phyloP scores from a whole-genome alignment of 2,797 vertebrate species.

The Gadopsis marmoratus region DNA sequence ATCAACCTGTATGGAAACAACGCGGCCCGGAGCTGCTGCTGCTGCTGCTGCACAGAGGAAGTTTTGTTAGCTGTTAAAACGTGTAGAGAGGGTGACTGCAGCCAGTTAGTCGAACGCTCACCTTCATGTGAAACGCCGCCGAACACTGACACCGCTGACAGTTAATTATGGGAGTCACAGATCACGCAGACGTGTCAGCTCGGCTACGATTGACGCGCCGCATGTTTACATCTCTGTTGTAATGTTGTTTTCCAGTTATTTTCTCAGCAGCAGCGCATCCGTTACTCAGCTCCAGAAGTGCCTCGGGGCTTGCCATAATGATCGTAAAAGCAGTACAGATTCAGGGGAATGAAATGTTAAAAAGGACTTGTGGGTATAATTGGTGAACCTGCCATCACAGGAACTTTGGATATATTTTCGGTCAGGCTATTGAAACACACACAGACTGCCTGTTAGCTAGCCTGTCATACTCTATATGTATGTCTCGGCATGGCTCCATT shows the following conservation, averaged over 20 bases:
- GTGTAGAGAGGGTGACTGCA: slow-evolving; percentile 73
- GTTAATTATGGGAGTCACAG: slow-evolving; percentile 85
- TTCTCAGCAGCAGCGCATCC: slow-evolving; percentile 66
- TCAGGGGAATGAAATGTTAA: slow-evolving; percentile 71
- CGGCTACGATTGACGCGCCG: slow-evolving; percentile 73
- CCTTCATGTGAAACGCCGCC: slow-evolving; percentile 77
- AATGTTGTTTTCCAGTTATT: slow-evolving; percentile 80
- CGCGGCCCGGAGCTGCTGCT: slow-evolving; percentile 54
- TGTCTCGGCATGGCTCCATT: slow-evolving; percentile 58
- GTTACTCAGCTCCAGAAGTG: slow-evolving; percentile 76
- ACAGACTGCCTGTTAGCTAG: slow-evolving; percentile 53
- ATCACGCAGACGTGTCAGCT: slow-evolving; percentile 80
- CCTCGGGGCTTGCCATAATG: slow-evolving; percentile 84
- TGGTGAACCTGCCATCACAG: slow-evolving; percentile 76
- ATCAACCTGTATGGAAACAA: slow-evolving; percentile 55
- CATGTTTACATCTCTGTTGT: slow-evolving; percentile 82
- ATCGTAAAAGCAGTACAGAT: slow-evolving; percentile 81
- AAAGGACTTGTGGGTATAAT: slow-evolving; percentile 75
- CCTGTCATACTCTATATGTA: slow-evolving; percentile 61
- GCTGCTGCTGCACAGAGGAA: slow-evolving; percentile 63
- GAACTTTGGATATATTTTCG: slow-evolving; percentile 66
- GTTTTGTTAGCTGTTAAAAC: slow-evolving; percentile 75
- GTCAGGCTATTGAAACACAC: slow-evolving; percentile 63
- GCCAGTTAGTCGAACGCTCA: slow-evolving; percentile 79
- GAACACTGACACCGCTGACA: slow-evolving; percentile 82